Conservation (phyloP, 2,113 vertebrate genomes). For the Carassius carassius region DNA sequence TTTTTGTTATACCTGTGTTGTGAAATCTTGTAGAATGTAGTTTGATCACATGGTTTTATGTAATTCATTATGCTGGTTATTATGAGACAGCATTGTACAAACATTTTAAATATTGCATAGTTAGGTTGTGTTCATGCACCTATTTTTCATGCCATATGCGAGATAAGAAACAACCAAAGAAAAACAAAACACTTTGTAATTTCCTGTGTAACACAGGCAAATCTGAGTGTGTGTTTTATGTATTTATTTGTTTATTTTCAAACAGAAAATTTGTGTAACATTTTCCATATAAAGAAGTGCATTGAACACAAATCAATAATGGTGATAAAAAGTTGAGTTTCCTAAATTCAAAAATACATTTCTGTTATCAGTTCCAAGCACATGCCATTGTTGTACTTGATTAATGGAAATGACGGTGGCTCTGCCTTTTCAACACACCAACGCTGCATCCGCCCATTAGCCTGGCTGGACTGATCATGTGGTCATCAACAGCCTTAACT, state of each 20-base stretch:
- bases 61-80: not conserved
- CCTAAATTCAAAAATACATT: not conserved
- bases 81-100: not conserved
- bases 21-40: not conserved
- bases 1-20: not conserved
- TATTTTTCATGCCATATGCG: not conserved
- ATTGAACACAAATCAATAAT: not conserved
- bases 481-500: not conserved
- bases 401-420: not conserved
- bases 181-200: not conserved
- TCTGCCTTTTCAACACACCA: not conserved
- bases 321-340: too few relatives aligned
- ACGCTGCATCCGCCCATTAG: slow-evolving; percentile 7
- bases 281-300: not conserved
- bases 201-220: too few relatives aligned
- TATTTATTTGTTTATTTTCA: too few relatives aligned
- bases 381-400: slow-evolving; percentile 13
- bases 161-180: not conserved
- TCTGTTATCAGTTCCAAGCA: slow-evolving; percentile 8
- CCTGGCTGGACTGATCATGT: not conserved
- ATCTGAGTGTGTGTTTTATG: too few relatives aligned
- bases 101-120: not conserved
- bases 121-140: not conserved
- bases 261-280: not conserved
- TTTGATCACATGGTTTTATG: not conserved